Conservation (phyloP, 2,888 invertebrate species). For the Apocheima hispidaria region DNA sequence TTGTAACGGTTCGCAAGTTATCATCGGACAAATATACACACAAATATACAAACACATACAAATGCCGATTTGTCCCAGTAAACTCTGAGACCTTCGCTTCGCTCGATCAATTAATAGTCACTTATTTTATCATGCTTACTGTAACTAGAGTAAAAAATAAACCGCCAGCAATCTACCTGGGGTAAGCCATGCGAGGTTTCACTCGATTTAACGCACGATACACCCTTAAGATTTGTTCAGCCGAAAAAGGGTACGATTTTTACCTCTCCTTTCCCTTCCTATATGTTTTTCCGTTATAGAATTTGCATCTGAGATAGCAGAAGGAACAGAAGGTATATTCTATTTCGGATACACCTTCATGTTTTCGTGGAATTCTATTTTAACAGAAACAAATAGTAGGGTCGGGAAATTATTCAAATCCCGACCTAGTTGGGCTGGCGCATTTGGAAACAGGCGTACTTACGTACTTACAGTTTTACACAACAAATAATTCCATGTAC, state of each 20-base stretch:
- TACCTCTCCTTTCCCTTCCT: constrained; percentile 22
- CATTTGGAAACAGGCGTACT: constrained; percentile 14
- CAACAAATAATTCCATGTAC: too few species aligned
- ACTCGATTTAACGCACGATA: constrained; percentile 36
- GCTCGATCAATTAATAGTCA: background rate
- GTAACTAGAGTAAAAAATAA: constrained; percentile 8
- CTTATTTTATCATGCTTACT: background rate
- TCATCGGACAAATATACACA: too few species aligned
- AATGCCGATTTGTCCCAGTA: too few species aligned
- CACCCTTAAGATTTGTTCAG: constrained; percentile 38
- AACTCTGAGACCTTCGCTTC: too few species aligned
- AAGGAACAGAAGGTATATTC: constrained; percentile 18
- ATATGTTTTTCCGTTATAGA: constrained; percentile 37
- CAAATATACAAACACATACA: too few species aligned
- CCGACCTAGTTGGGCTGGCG: constrained; percentile 18
- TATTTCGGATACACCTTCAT: constrained; percentile 28
- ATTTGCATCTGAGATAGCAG: constrained; percentile 39
- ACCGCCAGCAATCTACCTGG: constrained; percentile 2
- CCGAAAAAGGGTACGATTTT: constrained; percentile 37
- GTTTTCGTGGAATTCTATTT: constrained; percentile 31
- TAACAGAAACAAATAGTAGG: constrained; percentile 34
- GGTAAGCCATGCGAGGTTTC: constrained; percentile 1
- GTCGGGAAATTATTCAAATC: constrained; percentile 35
- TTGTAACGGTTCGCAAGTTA: too few species aligned
- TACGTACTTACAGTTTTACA: too few species aligned